Conservation (phyloP, 2,113 vertebrate species). For the Sterna hirundo region DNA sequence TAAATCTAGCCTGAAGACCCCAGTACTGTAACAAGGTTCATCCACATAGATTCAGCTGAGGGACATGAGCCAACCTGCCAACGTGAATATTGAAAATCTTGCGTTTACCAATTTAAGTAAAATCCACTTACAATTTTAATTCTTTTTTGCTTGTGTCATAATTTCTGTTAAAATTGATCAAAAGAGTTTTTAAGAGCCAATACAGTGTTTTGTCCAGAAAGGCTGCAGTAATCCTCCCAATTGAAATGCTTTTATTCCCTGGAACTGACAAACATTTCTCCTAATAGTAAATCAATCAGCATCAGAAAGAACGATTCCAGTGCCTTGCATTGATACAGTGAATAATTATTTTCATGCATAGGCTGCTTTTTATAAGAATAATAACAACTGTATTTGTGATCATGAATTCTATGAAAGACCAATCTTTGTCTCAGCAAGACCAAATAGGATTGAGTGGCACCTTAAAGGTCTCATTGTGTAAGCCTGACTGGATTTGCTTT, state of each 20-base stretch:
- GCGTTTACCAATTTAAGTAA: not conserved
- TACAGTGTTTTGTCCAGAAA: not conserved
- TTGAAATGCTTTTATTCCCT: not conserved
- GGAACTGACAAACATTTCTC: not conserved
- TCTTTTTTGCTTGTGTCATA: not conserved
- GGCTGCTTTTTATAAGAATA: not conserved
- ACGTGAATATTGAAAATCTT: not conserved
- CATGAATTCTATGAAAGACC: not conserved
- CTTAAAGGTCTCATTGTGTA: constrained; percentile 56
- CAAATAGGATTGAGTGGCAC: not conserved
- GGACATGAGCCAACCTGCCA: not conserved
- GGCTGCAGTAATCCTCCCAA: not conserved
- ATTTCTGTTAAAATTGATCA: not conserved
- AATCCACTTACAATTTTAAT: not conserved
- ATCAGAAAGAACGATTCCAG: not conserved
- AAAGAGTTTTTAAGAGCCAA: not conserved
- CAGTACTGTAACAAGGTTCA: not conserved
- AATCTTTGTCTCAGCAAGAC: constrained; percentile 26
- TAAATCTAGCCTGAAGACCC: not conserved
- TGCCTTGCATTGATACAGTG: not conserved
- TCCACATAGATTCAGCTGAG: not conserved
- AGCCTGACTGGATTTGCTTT: constrained; percentile 42
- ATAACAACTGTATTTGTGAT: not conserved
- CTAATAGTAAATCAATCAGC: not conserved
- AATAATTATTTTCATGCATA: not conserved